Base-by-base conservation (phyloP, 2,797 vertebrate species). In the Philypnodon macrostomus region DNA sequence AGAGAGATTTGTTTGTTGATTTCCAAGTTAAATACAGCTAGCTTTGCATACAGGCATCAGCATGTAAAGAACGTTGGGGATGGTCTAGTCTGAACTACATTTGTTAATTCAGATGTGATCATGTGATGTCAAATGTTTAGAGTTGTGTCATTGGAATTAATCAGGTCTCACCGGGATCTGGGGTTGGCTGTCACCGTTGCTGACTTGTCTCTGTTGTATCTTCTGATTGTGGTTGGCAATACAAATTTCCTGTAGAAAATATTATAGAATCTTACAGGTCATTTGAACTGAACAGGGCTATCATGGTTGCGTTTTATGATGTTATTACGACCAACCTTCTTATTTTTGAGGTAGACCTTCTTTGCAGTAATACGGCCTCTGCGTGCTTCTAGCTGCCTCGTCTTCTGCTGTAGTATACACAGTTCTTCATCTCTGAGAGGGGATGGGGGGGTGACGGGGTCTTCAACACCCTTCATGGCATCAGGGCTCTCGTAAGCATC, bases 271-370 rank as follows among this genome's bases (percentile, higher is more conserved):
- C 9, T 10, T 16, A 12, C 21, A 14, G 7, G 3, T 7, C 19
- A 2, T 9, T 3, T 15, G 2, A 21, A 8, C 2, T 14, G 21
- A 21, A 17, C 4, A 3, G 7, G 13, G 17, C 14, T 9, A 35
- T 15, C 6, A 16, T 16, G 32, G 30, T 2, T 33, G n/a, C 13
- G 15, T 47, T 23, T 46, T 10, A 46, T 8, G 13, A n/a, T 12
- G 23, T 29, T 19, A 3, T 39, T 1, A 0, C 10, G 1, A 5
- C 26, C 24, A 65, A 94, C 96, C 95, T 97, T 98, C 86, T 98
- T 99, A 82, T 95, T 96, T 89, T 94, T 95, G 92, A 98, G 96
- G 94, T 97, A 97, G 91, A 93, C 94, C 87, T 95, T 98, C 90
- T 98, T 98, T 81, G 95, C 89, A 21, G 94, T 96, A 87, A 98